phyloP scores from a whole-genome alignment of 2,797 vertebrate species.

The Uromys caudimaculatus region DNA sequence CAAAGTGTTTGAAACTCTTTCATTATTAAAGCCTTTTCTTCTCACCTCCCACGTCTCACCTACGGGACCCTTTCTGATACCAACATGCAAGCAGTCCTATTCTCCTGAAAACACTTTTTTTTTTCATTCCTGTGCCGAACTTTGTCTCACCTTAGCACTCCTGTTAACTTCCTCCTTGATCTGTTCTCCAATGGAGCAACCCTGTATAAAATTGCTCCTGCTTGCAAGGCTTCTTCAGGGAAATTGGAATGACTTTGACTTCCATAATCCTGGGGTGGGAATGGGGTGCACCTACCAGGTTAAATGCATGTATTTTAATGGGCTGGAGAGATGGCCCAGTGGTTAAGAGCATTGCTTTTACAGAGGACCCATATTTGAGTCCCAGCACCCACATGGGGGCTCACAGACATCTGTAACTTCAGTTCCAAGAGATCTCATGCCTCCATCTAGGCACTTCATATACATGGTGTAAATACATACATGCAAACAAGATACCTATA shows the following conservation, averaged over 20 bases:
- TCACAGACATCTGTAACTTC: not conserved
- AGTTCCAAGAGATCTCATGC: not conserved
- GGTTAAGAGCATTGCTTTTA: not conserved
- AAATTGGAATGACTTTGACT: not conserved
- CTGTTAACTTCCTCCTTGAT: not conserved
- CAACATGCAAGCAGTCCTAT: not conserved
- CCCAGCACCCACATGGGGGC: not conserved
- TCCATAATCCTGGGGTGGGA: not conserved
- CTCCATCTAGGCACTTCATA: not conserved
- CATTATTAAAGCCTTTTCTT: conserved; percentile 59
- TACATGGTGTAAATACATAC: not conserved
- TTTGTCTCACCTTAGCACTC: not conserved
- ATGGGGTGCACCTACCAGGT: not conserved
- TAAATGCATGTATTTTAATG: not conserved
- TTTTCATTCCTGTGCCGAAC: not conserved
- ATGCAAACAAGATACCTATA: not conserved
- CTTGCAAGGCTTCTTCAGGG: not conserved
- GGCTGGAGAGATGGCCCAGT: not conserved
- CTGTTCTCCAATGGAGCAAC: not conserved
- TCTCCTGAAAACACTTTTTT: not conserved
- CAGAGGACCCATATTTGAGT: not conserved
- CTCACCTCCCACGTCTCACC: not conserved
- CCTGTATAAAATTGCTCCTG: not conserved
- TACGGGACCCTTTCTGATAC: not conserved
- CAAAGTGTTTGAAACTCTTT: conserved; percentile 31